A percentile compares a stretch with the other conserved stretches of the same genome.
Conservation (phyloP, 2,797 vertebrate species). For the Rhyacichthys aspro region DNA sequence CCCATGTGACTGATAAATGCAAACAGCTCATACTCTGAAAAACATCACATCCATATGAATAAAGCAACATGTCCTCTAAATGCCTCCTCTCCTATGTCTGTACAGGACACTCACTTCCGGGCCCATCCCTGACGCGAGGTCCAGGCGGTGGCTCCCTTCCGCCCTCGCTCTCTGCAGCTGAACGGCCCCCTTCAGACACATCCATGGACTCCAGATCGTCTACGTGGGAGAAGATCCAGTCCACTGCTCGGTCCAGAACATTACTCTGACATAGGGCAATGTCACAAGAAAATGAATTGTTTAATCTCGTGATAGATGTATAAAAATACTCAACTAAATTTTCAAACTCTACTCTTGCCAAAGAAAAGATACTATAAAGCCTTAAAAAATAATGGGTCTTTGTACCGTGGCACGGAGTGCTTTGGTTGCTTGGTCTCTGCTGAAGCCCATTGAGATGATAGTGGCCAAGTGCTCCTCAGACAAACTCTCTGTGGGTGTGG, state of each 20-base stretch:
- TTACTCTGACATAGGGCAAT: conserved; percentile 84
- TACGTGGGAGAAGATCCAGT: conserved; percentile 99
- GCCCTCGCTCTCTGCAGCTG: conserved; percentile 91
- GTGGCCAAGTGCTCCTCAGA: conserved; percentile 95
- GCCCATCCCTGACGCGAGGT: conserved; percentile 92
- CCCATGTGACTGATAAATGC: conserved; percentile 99
- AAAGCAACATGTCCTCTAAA: background rate
- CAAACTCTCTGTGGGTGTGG: conserved; percentile 85
- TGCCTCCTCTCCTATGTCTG: background rate
- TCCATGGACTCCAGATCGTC: conserved; percentile 99
- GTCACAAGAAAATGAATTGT: background rate
- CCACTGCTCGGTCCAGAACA: conserved; percentile 92
- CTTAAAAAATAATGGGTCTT: too few species aligned
- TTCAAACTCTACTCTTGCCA: too few species aligned
- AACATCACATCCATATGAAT: background rate
- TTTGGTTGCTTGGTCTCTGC: conserved; percentile 94
- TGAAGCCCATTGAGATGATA: conserved; percentile 99
- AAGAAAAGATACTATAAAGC: too few species aligned
- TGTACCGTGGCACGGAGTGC: conserved; percentile 96
- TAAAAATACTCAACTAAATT: too few species aligned
- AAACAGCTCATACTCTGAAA: conserved; percentile 94
- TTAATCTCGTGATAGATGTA: too few species aligned
- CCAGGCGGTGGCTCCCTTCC: conserved; percentile 86
- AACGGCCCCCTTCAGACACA: conserved; percentile 95
- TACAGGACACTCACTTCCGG: conserved; percentile 90